A percentile compares a stretch with the other conserved stretches of the same genome.
These are phyloP conservation scores for Sycophila texana DNA, from an alignment of 2,888 invertebrate species.

Conservation along the genomic window DNA sequence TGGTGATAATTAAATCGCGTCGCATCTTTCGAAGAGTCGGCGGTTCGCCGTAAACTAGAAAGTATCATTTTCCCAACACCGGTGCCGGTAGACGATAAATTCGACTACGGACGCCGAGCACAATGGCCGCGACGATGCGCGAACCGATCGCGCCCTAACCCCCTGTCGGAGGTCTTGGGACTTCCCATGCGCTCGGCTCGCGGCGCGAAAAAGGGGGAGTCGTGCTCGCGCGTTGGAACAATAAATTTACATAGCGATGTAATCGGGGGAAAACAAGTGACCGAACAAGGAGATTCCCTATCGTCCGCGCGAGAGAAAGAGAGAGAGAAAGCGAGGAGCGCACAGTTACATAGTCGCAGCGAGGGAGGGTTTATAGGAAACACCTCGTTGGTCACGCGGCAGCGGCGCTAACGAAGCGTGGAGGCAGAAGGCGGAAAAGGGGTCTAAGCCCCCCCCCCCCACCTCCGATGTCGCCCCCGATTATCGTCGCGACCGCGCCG, in stretches of 20 bases:
- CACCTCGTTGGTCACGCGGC: constrained; percentile 78
- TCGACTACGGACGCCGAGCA: too few species aligned
- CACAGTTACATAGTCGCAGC: background rate
- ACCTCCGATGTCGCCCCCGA: constrained; percentile 47
- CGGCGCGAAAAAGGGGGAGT: constrained; percentile 58
- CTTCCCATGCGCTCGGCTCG: background rate
- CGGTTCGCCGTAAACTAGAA: too few species aligned
- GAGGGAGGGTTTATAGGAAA: constrained; percentile 72
- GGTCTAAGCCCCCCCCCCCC: background rate
- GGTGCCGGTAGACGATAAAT: too few species aligned
- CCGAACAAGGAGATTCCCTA: constrained; percentile 70
- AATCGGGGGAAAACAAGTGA: constrained; percentile 71
- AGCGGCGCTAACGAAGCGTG: constrained; percentile 65
- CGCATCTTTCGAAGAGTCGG: too few species aligned
- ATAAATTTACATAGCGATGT: constrained; percentile 73
- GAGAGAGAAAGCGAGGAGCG: background rate
- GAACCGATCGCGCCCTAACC: too few species aligned
- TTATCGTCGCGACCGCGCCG: constrained; percentile 33
- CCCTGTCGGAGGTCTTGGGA: background rate
- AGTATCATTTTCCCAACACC: too few species aligned
- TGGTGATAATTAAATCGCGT: too few species aligned
- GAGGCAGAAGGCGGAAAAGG: constrained; percentile 41
- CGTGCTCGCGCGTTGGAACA: constrained; percentile 65
- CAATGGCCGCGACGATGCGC: too few species aligned
- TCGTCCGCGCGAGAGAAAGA: constrained; percentile 54